Conservation (phyloP, 2,113 vertebrate species). For the Solea solea region DNA sequence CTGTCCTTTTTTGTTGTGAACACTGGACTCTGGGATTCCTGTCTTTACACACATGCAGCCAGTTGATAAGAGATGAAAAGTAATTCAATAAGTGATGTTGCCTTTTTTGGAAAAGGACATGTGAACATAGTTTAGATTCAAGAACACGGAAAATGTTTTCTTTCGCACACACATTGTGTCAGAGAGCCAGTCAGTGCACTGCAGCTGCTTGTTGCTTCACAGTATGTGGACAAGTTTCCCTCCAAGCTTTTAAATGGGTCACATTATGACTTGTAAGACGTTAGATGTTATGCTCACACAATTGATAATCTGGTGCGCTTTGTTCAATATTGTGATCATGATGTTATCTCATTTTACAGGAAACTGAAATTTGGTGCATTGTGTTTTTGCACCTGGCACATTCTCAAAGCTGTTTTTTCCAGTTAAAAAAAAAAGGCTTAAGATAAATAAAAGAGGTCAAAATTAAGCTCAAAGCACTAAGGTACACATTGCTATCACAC, state of each 20-base stretch:
- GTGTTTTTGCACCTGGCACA: conserved; percentile 26
- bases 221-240: conserved; percentile 55
- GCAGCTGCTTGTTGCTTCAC: conserved; percentile 68
- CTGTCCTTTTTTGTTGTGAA: conserved; percentile 59
- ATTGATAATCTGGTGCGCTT: conserved; percentile 36
- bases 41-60: conserved; percentile 19
- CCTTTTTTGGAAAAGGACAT: neutral
- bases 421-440: neutral
- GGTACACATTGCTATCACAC: neutral
- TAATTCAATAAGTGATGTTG: neutral
- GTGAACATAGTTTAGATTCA: conserved; percentile 32
- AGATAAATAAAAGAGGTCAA: neutral
- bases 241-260: conserved; percentile 63
- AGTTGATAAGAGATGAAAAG: conserved; percentile 26
- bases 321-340: conserved; percentile 15
- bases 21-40: conserved; percentile 51
- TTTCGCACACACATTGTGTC: conserved; percentile 28
- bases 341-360: conserved; percentile 39
- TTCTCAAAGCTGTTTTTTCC: neutral
- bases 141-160: conserved; percentile 33
- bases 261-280: conserved; percentile 48
- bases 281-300: conserved; percentile 33
- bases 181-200: conserved; percentile 29
- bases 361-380: conserved; percentile 38
- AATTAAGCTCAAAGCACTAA: neutral